These are phyloP conservation scores for Drosophila elegans DNA, from an alignment of 1,140 invertebrate species.

Conservation along the genomic window DNA sequence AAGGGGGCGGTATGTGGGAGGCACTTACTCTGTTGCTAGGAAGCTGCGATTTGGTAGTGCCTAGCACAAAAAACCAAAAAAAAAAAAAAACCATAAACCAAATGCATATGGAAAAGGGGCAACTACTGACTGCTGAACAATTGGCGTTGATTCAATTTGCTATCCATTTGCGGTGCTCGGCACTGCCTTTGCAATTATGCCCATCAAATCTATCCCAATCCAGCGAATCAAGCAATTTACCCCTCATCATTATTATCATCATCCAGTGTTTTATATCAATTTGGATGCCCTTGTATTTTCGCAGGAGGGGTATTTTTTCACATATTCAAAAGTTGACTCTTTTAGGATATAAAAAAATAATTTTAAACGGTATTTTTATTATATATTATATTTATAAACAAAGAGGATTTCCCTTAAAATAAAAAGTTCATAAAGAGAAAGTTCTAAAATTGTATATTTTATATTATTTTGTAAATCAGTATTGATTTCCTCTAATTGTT, in stretches of 20 bases:
- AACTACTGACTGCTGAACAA: slow-evolving; percentile 38
- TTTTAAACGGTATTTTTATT: not conserved
- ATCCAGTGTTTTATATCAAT: slow-evolving; percentile 44
- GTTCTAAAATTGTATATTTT: not conserved
- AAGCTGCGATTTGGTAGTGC: slow-evolving; percentile 28
- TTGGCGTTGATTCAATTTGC: slow-evolving; percentile 81
- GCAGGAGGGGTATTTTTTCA: not conserved
- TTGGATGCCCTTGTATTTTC: slow-evolving; percentile 36
- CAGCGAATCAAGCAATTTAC: slow-evolving; percentile 55
- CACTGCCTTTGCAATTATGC: slow-evolving; percentile 45
- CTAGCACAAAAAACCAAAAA: slow-evolving; percentile 6
- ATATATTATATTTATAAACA: not conserved
- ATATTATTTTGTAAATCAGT: not conserved
- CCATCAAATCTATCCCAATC: slow-evolving; percentile 53
- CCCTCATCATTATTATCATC: slow-evolving; percentile 29
- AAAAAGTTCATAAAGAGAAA: not conserved
- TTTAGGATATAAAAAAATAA: not conserved
- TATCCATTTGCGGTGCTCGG: slow-evolving; percentile 40
- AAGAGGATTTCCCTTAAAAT: not conserved
- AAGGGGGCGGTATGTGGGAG: not conserved
- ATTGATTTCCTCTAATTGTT: not conserved
- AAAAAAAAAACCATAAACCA: slow-evolving; percentile 3
- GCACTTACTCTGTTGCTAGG: slow-evolving; percentile 21
- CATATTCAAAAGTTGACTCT: not conserved
- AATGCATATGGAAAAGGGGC: slow-evolving; percentile 38